Conservation (phyloP, 2,888 invertebrate species). For the Euplexia lucipara region DNA sequence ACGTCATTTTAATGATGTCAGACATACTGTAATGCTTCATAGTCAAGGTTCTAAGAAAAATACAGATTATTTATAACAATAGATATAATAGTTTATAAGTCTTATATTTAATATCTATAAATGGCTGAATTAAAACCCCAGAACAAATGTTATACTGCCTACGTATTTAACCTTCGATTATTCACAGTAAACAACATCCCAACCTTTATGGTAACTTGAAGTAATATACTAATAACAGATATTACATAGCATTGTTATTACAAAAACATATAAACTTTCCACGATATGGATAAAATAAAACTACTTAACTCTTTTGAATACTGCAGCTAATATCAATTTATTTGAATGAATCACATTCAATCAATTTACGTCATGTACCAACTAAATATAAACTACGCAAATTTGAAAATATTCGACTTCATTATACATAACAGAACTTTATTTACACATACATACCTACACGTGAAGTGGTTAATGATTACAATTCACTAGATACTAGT, state of each 20-base stretch:
- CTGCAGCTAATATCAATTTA: too few species aligned
- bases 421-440: not conserved
- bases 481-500: not conserved
- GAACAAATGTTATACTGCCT: not conserved
- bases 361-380: too few species aligned
- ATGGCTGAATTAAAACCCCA: not conserved
- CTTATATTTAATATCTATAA: too few species aligned
- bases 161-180: conserved; percentile 1
- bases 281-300: not conserved
- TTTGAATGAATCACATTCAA: too few species aligned
- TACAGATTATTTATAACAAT: not conserved
- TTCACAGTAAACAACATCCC: conserved; percentile 2
- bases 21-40: not conserved
- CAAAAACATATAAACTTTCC: too few species aligned
- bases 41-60: not conserved
- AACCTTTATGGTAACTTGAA: conserved; percentile 15
- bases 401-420: not conserved
- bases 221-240: not conserved
- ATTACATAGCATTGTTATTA: too few species aligned
- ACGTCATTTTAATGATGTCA: conserved; percentile 12
- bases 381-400: too few species aligned
- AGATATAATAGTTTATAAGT: not conserved
- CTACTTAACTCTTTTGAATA: conserved; percentile 15
- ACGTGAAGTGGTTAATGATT: not conserved
- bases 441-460: not conserved